Evolutionary conservation across 2,113 vertebrate species (phyloP).

Genomic region (Tupaia chinensis): DNA sequence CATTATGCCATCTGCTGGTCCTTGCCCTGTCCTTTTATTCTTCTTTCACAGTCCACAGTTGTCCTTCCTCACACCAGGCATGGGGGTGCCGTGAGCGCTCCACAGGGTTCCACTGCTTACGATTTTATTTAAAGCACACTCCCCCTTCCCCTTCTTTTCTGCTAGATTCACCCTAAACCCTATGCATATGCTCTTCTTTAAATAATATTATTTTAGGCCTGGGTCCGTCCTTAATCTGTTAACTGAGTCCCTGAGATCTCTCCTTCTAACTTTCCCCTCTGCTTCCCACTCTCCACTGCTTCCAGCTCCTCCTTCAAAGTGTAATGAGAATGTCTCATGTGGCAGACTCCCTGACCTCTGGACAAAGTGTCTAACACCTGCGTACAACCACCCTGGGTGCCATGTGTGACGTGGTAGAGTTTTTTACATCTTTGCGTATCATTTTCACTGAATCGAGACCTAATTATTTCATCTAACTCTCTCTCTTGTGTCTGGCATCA

Average conservation of each 20-base stretch:
- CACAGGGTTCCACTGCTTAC: accelerated
- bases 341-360: neutral
- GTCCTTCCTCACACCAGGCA: neutral
- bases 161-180: neutral
- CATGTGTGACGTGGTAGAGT: neutral
- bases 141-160: neutral
- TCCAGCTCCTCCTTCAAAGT: neutral
- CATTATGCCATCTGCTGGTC: no score
- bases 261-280: neutral
- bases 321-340: neutral
- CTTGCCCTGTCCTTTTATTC: neutral
- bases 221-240: neutral
- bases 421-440: neutral
- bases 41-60: neutral
- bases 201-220: neutral
- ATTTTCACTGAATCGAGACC: neutral
- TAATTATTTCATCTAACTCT: neutral
- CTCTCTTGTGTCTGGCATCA: neutral
- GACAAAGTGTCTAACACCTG: neutral
- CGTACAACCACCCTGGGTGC: neutral
- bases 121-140: neutral
- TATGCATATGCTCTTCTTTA: neutral
- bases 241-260: accelerated
- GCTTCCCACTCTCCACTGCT: neutral
- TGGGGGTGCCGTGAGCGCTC: neutral